A percentile compares a stretch with the other conserved stretches of the same genome.
These are phyloP conservation scores for Muscicapa comitata DNA, from an alignment of 2,797 vertebrate genomes.

Conservation along the genomic window DNA sequence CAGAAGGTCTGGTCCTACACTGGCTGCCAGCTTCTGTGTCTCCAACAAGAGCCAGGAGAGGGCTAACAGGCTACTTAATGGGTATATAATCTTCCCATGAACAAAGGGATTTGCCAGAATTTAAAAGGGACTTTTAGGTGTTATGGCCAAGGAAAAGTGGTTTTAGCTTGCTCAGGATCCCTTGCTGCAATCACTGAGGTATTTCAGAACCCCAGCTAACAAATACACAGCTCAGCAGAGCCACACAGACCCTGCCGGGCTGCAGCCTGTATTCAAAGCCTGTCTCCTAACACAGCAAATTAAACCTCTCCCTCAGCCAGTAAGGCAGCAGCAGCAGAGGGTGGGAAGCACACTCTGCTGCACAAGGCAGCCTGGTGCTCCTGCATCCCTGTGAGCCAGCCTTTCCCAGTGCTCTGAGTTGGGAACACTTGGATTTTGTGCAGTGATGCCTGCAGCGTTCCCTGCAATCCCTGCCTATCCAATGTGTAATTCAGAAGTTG, in stretches of 20 bases:
- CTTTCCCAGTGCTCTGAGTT: neutral
- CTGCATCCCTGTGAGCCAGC: neutral
- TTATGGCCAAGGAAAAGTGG: neutral
- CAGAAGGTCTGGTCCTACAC: neutral
- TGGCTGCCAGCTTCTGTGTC: neutral
- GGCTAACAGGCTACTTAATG: neutral
- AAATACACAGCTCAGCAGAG: neutral
- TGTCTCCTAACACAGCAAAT: neutral
- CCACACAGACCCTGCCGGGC: neutral
- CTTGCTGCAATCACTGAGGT: neutral
- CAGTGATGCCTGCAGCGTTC: rapidly evolving
- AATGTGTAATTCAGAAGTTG: neutral
- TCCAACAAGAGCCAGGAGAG: neutral
- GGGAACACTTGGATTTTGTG: neutral
- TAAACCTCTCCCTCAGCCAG: neutral
- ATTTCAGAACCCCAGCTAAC: neutral
- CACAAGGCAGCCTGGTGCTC: neutral
- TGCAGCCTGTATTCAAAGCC: neutral
- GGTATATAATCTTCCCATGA: neutral
- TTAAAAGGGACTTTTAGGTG: neutral
- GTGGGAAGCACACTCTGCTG: neutral
- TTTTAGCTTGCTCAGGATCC: neutral
- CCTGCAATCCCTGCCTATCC: neutral
- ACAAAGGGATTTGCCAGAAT: neutral
- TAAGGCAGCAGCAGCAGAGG: neutral